These are phyloP conservation scores for Leuciscus idus DNA, from an alignment of 2,113 vertebrate genomes.

Conservation along the genomic window DNA sequence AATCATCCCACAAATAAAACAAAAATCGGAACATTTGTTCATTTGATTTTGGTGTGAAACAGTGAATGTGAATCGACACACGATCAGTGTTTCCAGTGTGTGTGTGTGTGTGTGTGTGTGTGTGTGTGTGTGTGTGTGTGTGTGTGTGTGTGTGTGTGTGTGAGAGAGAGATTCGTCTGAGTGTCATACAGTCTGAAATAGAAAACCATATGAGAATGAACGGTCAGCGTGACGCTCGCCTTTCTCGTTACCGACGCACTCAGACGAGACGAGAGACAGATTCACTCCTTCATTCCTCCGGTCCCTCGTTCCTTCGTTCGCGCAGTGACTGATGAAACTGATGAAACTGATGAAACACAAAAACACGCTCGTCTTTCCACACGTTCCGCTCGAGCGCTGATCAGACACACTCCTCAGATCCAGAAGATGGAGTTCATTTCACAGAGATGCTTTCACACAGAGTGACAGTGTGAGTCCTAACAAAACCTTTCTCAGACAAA, in stretches of 20 bases:
- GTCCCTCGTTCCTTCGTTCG: neutral
- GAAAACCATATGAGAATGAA: conserved; percentile 27
- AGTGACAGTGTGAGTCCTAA: conserved; percentile 37
- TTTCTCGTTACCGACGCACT: conserved; percentile 51
- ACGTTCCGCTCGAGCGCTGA: conserved; percentile 53
- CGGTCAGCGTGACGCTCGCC: conserved; percentile 42
- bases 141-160: no score
- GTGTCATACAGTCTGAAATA: conserved; percentile 4
- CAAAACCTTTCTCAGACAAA: neutral
- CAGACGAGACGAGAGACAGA: conserved; percentile 52
- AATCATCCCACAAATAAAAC: neutral
- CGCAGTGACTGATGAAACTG: conserved; percentile 23
- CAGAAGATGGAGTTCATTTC: conserved; percentile 45
- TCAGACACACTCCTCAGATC: conserved; percentile 44
- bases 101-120: no score
- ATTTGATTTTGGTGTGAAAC: neutral
- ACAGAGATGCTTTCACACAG: conserved; percentile 40
- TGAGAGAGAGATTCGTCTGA: conserved; percentile 8
- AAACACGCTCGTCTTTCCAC: conserved; percentile 50
- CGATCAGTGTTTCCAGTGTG: neutral
- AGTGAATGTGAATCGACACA: neutral
- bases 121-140: neutral
- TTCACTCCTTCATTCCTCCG: conserved; percentile 16
- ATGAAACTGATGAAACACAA: conserved; percentile 12
- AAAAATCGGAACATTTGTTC: no score